Base-by-base conservation (phyloP, 2,888 invertebrate genomes). In the Xestoiulus laeticollis region DNA sequence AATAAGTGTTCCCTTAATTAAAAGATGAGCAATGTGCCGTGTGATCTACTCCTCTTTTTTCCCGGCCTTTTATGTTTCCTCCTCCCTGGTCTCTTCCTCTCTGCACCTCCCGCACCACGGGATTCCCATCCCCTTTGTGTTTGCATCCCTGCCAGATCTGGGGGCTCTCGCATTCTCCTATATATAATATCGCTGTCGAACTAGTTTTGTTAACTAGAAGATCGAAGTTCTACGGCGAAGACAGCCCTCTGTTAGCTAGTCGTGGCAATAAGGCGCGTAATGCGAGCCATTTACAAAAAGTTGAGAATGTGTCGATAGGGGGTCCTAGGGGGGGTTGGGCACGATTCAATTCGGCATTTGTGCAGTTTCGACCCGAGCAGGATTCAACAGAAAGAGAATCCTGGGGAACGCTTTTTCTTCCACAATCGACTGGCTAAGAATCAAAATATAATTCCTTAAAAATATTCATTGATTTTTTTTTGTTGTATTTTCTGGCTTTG, bases 1-100 rank as follows among this genome's bases (percentile, higher is more conserved):
- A 59, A 59, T 59, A 59, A 59, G 59, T 59, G 59, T 59, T 59
- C 59, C 59, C 59, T 59, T 59, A 59, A 59, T 59, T 59, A 59
- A 59, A 59, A 59, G 59, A 59, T 59, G 59, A 59, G 59, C 59
- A 59, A 59, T 59, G 59, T 59, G 59, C 59, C 59, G 59, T 59
- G 59, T 59, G 59, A 59, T 59, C 59, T 59, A 59, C 59, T 59
- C 59, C 59, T 59, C 59, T 59, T 59, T 48, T n/a, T 59, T 59
- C 59, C 59, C 6, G 59, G 59, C 59, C 59, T 59, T 59, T n/a
- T 59, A 59, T 59, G 59, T 59, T 59, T 19, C 59, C 59, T 59
- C 59, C 59, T 59, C 59, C 59, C 59, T n/a, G n/a, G 14, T 10
- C 48, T 10, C 12, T 10, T 48, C 48, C 48, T 48, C 48, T 16